phyloP scores from a whole-genome alignment of 2,797 vertebrate species.

The Sarcoramphus papa region DNA sequence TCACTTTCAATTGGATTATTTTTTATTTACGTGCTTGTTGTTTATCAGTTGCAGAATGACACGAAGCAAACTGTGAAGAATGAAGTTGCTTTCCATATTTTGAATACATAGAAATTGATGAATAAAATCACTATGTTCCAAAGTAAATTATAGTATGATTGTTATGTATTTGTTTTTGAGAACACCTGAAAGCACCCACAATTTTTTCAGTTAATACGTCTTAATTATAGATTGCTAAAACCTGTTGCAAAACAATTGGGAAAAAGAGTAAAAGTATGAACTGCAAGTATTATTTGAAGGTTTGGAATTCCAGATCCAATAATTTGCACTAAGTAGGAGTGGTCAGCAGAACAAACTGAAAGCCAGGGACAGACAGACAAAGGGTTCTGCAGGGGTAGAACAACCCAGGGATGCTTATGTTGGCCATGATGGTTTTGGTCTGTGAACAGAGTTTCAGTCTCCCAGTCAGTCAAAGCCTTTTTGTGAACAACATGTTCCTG shows the following conservation, averaged over 20 bases:
- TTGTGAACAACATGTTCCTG: not conserved
- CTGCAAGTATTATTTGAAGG: not conserved
- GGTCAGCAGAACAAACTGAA: not conserved
- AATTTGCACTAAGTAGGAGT: not conserved
- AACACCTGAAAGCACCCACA: not conserved
- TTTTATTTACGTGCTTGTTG: not conserved
- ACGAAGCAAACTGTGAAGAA: not conserved
- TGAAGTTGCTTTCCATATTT: not conserved
- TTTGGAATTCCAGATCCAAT: not conserved
- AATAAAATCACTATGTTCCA: not conserved
- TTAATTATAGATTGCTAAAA: not conserved
- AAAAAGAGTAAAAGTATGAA: not conserved
- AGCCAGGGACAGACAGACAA: not conserved
- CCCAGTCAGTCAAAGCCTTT: not conserved
- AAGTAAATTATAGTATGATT: not conserved
- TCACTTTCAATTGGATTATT: not conserved
- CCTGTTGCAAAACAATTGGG: not conserved
- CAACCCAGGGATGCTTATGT: not conserved
- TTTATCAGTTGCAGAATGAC: not conserved
- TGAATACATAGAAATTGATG: not conserved
- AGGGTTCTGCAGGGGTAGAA: not conserved
- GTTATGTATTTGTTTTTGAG: not conserved
- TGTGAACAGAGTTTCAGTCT: not conserved
- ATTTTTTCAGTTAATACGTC: not conserved
- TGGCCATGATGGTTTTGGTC: not conserved